Base-by-base conservation (phyloP, 2,888 invertebrate genomes). In the Villa cingulata region DNA sequence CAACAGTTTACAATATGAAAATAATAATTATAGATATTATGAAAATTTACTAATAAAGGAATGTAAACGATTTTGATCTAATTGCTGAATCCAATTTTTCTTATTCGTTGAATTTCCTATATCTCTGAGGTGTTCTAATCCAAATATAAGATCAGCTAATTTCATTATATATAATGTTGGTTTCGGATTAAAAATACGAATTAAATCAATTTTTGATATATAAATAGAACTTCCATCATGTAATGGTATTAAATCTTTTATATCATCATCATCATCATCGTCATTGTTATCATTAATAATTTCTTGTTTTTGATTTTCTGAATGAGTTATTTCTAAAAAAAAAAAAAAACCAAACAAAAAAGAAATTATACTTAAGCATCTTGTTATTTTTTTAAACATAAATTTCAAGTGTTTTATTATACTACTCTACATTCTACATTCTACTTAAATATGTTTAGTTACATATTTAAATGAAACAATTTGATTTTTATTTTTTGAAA, bases 151-250 rank as follows among this genome's bases (percentile, higher is more conserved):
- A 46, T 67, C 64, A 42, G 62, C 59, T 1, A 70, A 53, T 7
- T 65, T 61, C 0, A 61, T 63, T 4, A 66, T 64, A 42, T 70
- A 70, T 18, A 68, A 58, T 16, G 62, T 58, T 16, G 68, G 60
- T 51, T 65, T 62, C 12, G 61, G 59, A 32, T 64, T 62, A 45
- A 62, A 54, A 37, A 66, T 65, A 46, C 60, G 58, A 17, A 65
- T 56, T 42, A 70, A 55, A 44, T 64, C 64, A 6, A 52, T 46
- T 52, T 66, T 68, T 1, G 62, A 60, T 3, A 68, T 63, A 45
- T 60, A 63, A 15, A 69, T 64, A 27, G 51, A 52, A 45, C 68
- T 65, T 16, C 68, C 70, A 16, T 59, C 58, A 48, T 61, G 66
- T n/a, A 70, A 48, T 2, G 68, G 68, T 40, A 70, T 64, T 42